Percentiles rank a stretch among this genome's conserved stretches.
Conservation (phyloP, 2,113 vertebrate genomes). For the Aegithalos caudatus region DNA sequence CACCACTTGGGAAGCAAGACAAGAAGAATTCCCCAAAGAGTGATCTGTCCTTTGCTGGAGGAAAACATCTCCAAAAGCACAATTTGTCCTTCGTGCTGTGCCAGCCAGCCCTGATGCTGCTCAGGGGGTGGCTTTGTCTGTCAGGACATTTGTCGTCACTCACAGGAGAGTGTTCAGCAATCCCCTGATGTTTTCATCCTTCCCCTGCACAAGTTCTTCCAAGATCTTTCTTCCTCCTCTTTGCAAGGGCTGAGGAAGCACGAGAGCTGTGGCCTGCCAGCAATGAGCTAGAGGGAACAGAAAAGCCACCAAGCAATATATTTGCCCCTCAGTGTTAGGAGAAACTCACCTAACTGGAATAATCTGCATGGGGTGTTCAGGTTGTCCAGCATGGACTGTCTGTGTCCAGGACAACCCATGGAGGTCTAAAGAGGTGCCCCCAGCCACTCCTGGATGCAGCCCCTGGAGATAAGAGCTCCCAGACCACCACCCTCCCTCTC, state of each 20-base stretch:
- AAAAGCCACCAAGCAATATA: not conserved
- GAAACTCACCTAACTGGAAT: not conserved
- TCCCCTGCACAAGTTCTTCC: not conserved
- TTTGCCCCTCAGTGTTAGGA: no score
- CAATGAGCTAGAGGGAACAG: not conserved
- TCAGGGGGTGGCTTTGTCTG: fast-evolving
- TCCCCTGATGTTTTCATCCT: not conserved
- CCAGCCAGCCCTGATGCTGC: not conserved
- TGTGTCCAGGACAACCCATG: not conserved
- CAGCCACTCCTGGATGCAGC: not conserved
- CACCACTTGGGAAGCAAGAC: not conserved
- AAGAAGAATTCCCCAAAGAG: not conserved
- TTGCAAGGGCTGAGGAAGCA: not conserved
- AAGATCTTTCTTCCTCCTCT: not conserved
- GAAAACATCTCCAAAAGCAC: not conserved
- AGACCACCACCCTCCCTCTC: not conserved
- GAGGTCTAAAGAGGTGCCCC: not conserved
- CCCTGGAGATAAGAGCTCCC: not conserved
- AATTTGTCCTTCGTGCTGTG: not conserved
- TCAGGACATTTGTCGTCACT: not conserved
- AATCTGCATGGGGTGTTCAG: not conserved
- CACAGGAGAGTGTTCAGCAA: not conserved
- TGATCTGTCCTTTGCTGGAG: not conserved
- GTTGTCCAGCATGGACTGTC: not conserved
- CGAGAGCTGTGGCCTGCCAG: not conserved